Conservation (phyloP, 2,888 invertebrate genomes). For the Ecdyonurus torrentis region DNA sequence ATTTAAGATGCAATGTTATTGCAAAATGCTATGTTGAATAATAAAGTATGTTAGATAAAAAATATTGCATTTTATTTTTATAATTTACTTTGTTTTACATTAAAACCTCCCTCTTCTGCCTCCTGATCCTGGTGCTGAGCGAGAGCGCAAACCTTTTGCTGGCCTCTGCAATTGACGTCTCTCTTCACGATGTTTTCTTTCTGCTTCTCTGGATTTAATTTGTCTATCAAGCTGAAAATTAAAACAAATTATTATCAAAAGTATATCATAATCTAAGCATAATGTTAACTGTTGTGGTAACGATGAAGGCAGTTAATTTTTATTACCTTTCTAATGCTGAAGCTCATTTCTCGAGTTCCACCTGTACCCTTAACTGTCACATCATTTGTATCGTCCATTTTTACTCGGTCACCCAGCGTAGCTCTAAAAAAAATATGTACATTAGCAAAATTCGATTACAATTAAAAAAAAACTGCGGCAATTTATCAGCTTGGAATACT, state of each 20-base stretch:
- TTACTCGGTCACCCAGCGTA: conserved; percentile 55
- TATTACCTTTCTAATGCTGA: conserved; percentile 39
- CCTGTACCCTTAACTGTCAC: conserved; percentile 38
- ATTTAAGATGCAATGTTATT: not conserved
- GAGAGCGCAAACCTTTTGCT: not conserved
- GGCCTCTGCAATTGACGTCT: conserved; percentile 8
- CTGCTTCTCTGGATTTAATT: conserved; percentile 1
- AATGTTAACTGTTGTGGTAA: too few relatives aligned
- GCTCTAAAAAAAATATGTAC: conserved; percentile 31
- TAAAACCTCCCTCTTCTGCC: not conserved
- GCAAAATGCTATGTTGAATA: not conserved
- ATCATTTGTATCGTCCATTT: conserved; percentile 31
- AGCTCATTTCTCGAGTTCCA: conserved; percentile 68
- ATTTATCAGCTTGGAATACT: not conserved
- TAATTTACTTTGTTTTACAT: not conserved
- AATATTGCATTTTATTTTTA: not conserved
- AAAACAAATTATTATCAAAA: conserved; percentile 6
- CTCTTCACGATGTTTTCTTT: conserved; percentile 11
- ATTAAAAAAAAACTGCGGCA: conserved; percentile 1
- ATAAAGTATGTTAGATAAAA: not conserved
- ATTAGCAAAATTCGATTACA: conserved; percentile 4
- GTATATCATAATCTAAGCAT: too few relatives aligned
- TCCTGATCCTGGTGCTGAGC: not conserved
- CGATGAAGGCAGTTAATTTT: not conserved
- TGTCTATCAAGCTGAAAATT: conserved; percentile 3